Percentiles rank a stretch among this genome's conserved stretches.
These are phyloP conservation scores for Babyrousa celebensis DNA, from an alignment of 2,797 vertebrate species.

Conservation along the genomic window DNA sequence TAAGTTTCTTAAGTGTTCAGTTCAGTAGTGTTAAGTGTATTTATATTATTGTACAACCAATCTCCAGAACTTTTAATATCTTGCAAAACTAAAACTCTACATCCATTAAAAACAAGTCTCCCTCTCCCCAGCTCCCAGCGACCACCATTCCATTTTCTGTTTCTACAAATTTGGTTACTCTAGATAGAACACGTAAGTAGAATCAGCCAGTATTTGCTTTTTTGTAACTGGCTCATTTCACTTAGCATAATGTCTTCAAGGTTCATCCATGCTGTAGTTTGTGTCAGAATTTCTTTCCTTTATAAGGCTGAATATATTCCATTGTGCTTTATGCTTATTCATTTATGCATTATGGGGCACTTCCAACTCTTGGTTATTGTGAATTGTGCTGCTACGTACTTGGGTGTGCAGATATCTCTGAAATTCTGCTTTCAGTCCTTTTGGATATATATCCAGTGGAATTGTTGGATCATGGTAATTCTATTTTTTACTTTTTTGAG, in stretches of 20 bases:
- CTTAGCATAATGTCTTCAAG: background rate
- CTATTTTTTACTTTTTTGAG: background rate
- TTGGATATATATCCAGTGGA: background rate
- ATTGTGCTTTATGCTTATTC: background rate
- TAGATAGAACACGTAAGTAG: background rate
- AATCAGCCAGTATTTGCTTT: background rate
- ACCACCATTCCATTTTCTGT: background rate
- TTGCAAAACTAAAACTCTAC: background rate
- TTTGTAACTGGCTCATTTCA: conserved; percentile 18
- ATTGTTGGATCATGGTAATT: background rate
- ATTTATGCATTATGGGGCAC: background rate
- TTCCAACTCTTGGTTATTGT: background rate
- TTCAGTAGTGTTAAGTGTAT: background rate
- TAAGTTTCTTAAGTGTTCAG: background rate
- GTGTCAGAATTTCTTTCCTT: background rate
- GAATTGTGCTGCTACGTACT: background rate
- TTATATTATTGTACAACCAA: background rate
- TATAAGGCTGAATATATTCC: background rate
- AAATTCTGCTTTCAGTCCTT: background rate
- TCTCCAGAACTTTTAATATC: background rate
- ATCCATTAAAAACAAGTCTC: background rate
- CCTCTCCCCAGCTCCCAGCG: background rate
- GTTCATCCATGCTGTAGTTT: background rate
- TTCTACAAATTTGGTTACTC: background rate
- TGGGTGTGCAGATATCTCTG: background rate